Evolutionary conservation across 2,797 vertebrate genomes (phyloP), one percentile per base, ranked within the genome.

Genomic region (Microtus agrestis): DNA sequence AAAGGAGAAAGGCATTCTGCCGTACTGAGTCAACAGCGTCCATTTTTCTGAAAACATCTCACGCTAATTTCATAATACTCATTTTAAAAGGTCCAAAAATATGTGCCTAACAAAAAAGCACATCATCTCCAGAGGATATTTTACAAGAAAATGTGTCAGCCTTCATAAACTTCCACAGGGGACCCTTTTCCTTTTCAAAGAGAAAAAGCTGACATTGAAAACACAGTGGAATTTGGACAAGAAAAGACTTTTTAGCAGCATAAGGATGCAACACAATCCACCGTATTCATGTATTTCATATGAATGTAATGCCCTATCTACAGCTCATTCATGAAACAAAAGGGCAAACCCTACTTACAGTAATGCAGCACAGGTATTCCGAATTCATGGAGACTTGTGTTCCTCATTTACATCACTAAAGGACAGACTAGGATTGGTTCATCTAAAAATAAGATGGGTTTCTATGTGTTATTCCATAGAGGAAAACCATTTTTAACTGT

Each of bases 81-180:
- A 78, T 91, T 96, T 89, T 88, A 54, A 97, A 95, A 91, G 73
- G 84, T 77, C 71, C 95, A 73, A 88, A 97, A 96, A 94, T 80
- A 91, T 95, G 91, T 96, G 96, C 93, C 97, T 95, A 94, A 96
- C 25, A 67, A 94, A 95, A 96, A 96, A 96, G 92, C 91, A 95
- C 76, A 91, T 73, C 77, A 92, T 97, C 92, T 95, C 96, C 91
- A 87, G 96, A 95, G 94, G 87, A 73, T 89, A 96, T 97, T 97
- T 97, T 96, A 97, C 37, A 97, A 93, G 97, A 92, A 95, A 97
- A 96, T 95, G 96, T 97, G 96, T 96, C 96, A 95, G 96, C 95
- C 95, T 97, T 96, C 94, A 96, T 94, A 95, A 96, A 95, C 87
- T 82, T 96, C 95, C 97, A 97, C 97, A 89, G 93, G 97, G 93